Conservation (phyloP, 2,888 invertebrate species). For the Laothoe populi region DNA sequence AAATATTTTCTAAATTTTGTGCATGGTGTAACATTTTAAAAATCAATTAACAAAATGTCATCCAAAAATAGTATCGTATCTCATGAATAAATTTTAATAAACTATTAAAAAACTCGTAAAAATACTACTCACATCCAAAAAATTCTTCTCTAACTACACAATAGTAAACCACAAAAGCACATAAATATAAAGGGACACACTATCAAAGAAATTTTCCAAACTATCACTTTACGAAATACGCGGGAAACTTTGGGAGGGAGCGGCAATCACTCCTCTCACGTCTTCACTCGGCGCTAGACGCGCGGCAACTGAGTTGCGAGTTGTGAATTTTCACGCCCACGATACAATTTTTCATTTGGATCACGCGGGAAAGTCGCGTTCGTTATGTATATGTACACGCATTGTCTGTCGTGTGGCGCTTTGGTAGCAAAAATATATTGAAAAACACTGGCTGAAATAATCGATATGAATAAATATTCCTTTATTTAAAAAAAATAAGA, state of each 20-base stretch:
- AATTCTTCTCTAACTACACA: background rate
- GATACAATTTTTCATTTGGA: slow-evolving; percentile 61
- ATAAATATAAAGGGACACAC: background rate
- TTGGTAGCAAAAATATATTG: slow-evolving; percentile 29
- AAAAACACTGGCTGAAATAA: slow-evolving; percentile 10
- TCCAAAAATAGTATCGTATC: background rate
- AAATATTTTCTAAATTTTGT: no score
- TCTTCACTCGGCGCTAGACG: slow-evolving; percentile 55
- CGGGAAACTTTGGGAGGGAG: slow-evolving; percentile 58
- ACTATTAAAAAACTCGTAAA: background rate
- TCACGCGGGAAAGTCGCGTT: slow-evolving; percentile 62
- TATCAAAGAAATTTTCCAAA: slow-evolving; percentile 2
- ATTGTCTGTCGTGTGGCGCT: slow-evolving; percentile 47
- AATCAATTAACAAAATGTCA: slow-evolving; percentile 6
- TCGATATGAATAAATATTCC: background rate
- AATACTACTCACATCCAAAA: slow-evolving; percentile 9
- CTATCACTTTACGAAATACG: slow-evolving; percentile 39
- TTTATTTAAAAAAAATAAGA: no score
- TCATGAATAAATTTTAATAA: slow-evolving; percentile 8
- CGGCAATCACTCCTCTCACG: slow-evolving; percentile 41
- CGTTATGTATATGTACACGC: slow-evolving; percentile 52
- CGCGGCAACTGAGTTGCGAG: slow-evolving; percentile 58
- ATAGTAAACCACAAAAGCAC: slow-evolving; percentile 15
- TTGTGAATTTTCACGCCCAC: slow-evolving; percentile 55
- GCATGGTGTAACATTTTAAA: background rate